These are phyloP conservation scores for Nannobrachium achirus DNA, from an alignment of 2,113 vertebrate genomes.

Conservation along the genomic window DNA sequence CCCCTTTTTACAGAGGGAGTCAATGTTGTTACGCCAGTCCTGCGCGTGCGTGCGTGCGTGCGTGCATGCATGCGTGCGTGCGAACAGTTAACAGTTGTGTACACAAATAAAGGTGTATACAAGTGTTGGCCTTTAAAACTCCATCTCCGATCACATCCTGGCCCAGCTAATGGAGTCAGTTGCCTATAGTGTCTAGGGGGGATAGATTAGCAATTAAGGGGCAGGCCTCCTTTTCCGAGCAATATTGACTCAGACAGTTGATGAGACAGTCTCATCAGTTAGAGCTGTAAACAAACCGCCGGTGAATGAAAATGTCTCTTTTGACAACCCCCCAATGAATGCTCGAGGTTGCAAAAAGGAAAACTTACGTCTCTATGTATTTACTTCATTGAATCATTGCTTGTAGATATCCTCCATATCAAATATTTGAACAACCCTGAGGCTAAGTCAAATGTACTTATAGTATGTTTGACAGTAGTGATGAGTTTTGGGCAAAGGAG, in stretches of 20 bases:
- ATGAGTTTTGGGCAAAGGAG: constrained; percentile 51
- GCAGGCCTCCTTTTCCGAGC: not conserved
- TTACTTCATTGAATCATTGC: not conserved
- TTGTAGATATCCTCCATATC: too few relatives aligned
- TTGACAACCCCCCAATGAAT: not conserved
- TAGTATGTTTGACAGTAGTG: constrained; percentile 62
- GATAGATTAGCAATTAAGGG: constrained; percentile 22
- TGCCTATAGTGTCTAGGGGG: constrained; percentile 8
- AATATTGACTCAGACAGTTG: constrained; percentile 11
- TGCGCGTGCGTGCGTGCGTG: not conserved
- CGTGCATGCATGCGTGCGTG: not conserved
- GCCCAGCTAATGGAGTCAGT: constrained; percentile 21
- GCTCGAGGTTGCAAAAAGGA: constrained; percentile 5
- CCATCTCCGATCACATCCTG: not conserved
- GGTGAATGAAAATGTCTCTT: not conserved
- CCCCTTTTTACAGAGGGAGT: not conserved
- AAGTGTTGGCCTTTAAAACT: not conserved
- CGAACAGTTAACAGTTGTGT: too few relatives aligned
- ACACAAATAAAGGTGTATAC: not conserved
- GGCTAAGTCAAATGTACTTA: constrained; percentile 46
- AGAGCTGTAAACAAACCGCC: constrained; percentile 11
- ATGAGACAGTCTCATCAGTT: not conserved
- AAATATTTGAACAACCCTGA: constrained; percentile 15
- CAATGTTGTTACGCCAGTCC: too few relatives aligned
- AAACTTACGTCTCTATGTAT: constrained; percentile 17